Percentiles rank a stretch among this genome's conserved stretches.
Conservation (phyloP, 2,888 invertebrate species). For the Torymus tubicola region DNA sequence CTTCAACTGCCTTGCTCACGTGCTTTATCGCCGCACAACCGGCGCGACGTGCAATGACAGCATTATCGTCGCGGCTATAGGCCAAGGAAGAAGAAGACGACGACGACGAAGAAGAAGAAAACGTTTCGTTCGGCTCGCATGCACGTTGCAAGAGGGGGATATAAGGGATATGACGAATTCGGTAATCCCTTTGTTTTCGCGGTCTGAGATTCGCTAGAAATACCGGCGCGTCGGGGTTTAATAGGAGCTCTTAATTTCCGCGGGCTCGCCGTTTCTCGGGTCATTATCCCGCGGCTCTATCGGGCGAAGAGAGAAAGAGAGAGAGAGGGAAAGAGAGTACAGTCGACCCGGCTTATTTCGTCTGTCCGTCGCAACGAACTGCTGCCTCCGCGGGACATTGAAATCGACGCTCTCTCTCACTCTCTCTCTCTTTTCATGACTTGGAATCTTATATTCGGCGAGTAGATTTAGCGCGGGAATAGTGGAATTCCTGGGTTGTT, state of each 20-base stretch:
- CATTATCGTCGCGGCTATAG: slow-evolving; percentile 30
- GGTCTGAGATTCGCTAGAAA: slow-evolving; percentile 20
- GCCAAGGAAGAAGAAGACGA: neutral
- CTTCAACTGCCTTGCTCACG: neutral
- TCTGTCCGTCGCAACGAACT: neutral
- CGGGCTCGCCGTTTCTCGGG: too few relatives aligned
- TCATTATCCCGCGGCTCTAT: too few relatives aligned
- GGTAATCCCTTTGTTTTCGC: slow-evolving; percentile 52
- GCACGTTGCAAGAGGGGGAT: neutral
- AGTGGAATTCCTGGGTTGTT: too few relatives aligned
- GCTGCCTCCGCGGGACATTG: slow-evolving; percentile 1
- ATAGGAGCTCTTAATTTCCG: slow-evolving; percentile 45
- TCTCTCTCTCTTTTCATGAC: too few relatives aligned
- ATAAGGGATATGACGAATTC: slow-evolving; percentile 41
- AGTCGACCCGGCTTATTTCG: slow-evolving; percentile 1
- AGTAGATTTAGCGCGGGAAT: too few relatives aligned
- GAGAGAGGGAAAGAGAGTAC: too few relatives aligned
- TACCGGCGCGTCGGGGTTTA: slow-evolving; percentile 30
- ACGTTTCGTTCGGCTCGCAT: too few relatives aligned
- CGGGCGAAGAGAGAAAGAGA: neutral
- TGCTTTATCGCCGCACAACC: slow-evolving; percentile 38
- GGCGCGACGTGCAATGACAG: slow-evolving; percentile 50
- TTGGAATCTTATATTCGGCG: too few relatives aligned
- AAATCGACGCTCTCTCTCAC: slow-evolving; percentile 15
- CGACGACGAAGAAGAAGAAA: too few relatives aligned